Evolutionary conservation across 2,888 invertebrate genomes (phyloP).

Genomic region (Petrolisthes manimaculis): DNA sequence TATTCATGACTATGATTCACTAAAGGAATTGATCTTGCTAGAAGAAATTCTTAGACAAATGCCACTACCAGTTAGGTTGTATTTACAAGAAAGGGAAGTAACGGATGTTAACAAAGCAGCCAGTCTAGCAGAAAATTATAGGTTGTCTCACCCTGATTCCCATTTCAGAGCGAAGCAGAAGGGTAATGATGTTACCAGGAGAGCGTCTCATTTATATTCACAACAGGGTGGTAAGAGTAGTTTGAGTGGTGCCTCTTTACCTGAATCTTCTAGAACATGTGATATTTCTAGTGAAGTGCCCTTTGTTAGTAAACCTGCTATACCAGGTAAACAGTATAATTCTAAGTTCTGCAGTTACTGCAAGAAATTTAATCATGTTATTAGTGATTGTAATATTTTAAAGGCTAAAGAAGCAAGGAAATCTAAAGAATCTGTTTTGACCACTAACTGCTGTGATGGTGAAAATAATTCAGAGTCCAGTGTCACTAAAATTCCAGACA

Average conservation of each 20-base stretch:
- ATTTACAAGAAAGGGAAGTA: background rate
- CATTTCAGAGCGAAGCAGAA: too few relatives aligned
- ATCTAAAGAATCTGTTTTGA: background rate
- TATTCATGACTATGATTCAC: background rate
- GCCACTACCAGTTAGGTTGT: background rate
- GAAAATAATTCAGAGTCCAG: background rate
- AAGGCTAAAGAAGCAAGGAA: background rate
- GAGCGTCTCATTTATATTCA: too few relatives aligned
- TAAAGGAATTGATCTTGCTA: background rate
- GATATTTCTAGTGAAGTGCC: background rate
- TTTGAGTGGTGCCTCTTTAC: too few relatives aligned
- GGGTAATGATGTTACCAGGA: too few relatives aligned
- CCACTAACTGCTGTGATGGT: background rate
- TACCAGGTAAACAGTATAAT: background rate
- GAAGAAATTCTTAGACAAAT: background rate
- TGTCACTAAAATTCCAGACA: background rate
- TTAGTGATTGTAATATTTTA: background rate
- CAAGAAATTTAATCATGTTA: slow-evolving; percentile 9
- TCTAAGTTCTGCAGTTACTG: background rate
- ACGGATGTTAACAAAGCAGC: background rate
- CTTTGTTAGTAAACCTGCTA: background rate
- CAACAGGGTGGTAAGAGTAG: background rate
- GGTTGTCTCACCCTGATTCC: background rate
- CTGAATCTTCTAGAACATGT: background rate
- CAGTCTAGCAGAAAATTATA: background rate